Evolutionary conservation across 2,888 invertebrate species (phyloP), one percentile per base, ranked within the genome.

Genomic region (Phytoseiulus persimilis): DNA sequence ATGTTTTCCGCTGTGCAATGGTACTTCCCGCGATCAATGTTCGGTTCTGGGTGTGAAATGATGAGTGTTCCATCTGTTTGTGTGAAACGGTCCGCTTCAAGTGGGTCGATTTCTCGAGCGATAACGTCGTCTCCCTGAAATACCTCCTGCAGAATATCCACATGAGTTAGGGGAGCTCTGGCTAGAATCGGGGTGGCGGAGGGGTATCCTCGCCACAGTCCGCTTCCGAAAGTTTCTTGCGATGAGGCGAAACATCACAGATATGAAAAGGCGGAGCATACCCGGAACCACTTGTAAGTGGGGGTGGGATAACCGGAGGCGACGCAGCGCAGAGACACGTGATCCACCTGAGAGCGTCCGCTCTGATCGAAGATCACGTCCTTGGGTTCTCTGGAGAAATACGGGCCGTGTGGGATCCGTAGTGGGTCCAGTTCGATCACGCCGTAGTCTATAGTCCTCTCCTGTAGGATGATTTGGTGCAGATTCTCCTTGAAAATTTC

Each of bases 1-100:
- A 95, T 94, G 93, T 98, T 98, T n/a, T 95, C 94, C 0, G 98
- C 98, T 91, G 95, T 95, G 92, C 98, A 98, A 92, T 98, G 97
- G 93, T 98, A 98, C 31, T 95, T 95, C 0, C 97, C 96, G 92
- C 96, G 95, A 92, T 98, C 97, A 90, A 94, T 93, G 91, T 93
- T 93, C 92, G 94, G 95, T 92, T 96, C 95, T 0, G 98, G 98
- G 92, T 95, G 94, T 91, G 95, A 95, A 90, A 98, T 97, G 91
- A 97, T 96, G 14, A 98, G 94, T 91, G 95, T 95, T 39, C 98
- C 98, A 90, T 98, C 98, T 92, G 97, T 97, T 11, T 98, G 93
- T 0, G 98, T 97, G 92, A 95, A 96, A 90, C 96, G 95, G 32
- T 93, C 92, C 92, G 96, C 95, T 65, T 92, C 92, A 89, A 97